Conservation (phyloP, 2,113 vertebrate species). For the Tupaia tana region DNA sequence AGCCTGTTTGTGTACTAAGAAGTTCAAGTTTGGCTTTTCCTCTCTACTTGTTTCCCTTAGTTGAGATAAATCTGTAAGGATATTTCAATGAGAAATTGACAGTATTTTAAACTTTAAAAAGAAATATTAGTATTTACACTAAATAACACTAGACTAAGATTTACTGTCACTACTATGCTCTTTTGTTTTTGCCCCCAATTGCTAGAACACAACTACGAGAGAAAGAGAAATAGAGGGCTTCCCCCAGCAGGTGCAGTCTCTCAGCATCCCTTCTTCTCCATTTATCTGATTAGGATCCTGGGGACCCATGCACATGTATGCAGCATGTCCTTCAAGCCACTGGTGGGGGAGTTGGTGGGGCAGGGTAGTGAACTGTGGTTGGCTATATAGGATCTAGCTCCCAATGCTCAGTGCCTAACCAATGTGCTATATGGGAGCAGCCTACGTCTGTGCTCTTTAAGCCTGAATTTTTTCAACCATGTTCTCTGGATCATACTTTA, state of each 20-base stretch:
- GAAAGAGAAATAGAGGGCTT: no score
- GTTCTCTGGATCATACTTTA: constrained; percentile 21
- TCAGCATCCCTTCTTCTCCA: no score
- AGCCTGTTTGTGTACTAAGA: constrained; percentile 51
- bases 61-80: constrained; percentile 40
- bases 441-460: not conserved
- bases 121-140: not conserved
- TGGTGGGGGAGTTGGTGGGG: no score
- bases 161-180: not conserved
- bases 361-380: no score
- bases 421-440: no score
- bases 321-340: no score
- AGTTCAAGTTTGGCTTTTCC: constrained; percentile 52
- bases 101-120: constrained; percentile 40
- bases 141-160: not conserved
- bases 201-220: no score
- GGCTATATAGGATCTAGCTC: no score
- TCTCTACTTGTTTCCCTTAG: not conserved
- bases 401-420: no score
- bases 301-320: no score
- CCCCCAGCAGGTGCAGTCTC: no score
- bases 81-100: constrained; percentile 3
- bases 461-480: constrained; percentile 31
- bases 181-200: not conserved
- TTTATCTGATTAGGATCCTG: no score